A percentile compares a stretch with the other conserved stretches of the same genome.
Evolutionary conservation across 2,888 invertebrate species (phyloP).

Genomic region (Caenorhabditis parvicauda): DNA sequence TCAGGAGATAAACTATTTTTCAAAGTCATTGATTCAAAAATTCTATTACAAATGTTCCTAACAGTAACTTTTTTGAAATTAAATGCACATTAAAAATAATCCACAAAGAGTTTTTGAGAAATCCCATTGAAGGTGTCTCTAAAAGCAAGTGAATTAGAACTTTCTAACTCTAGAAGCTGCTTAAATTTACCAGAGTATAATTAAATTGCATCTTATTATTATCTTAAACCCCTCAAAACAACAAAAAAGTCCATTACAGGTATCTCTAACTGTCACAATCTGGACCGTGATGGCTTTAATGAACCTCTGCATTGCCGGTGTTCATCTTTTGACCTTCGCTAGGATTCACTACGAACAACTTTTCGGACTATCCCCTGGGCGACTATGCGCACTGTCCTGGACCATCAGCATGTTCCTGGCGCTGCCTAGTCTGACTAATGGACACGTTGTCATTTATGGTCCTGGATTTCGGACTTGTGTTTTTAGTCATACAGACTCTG

Average conservation of each 20-base stretch:
- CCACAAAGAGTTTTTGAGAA: no score
- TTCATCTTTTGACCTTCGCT: slow-evolving; percentile 62
- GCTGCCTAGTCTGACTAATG: slow-evolving; percentile 61
- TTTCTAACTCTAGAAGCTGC: neutral
- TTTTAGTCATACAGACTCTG: slow-evolving; percentile 55
- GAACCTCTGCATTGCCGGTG: slow-evolving; percentile 62
- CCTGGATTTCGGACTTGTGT: slow-evolving; percentile 50
- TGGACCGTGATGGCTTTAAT: slow-evolving; percentile 61
- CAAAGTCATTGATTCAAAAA: no score
- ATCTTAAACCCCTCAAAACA: neutral
- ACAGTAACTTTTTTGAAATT: no score
- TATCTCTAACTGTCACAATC: slow-evolving; percentile 55
- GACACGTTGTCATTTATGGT: slow-evolving; percentile 59
- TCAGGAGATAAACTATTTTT: no score
- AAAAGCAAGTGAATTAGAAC: no score
- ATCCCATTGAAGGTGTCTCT: no score
- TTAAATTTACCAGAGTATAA: neutral
- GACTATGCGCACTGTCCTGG: slow-evolving; percentile 59
- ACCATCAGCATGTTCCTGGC: slow-evolving; percentile 56
- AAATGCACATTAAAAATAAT: no score
- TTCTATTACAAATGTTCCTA: no score
- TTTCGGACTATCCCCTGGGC: slow-evolving; percentile 57
- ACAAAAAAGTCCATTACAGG: slow-evolving; percentile 36
- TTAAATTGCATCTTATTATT: neutral
- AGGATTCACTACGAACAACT: slow-evolving; percentile 63